These are phyloP conservation scores for Mesocricetus auratus DNA, from an alignment of 2,113 vertebrate genomes.

Conservation along the genomic window DNA sequence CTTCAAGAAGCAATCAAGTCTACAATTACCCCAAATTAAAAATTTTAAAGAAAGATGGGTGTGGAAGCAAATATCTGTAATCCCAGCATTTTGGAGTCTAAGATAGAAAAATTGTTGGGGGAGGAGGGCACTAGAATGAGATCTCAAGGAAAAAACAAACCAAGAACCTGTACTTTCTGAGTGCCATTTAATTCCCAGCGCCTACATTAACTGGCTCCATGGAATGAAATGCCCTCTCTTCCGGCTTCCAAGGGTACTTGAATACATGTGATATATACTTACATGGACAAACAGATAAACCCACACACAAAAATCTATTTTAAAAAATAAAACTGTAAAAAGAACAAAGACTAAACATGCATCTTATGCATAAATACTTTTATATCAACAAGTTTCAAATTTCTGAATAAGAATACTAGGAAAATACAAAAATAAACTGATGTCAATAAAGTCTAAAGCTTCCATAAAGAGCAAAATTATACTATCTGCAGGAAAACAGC, in stretches of 20 bases:
- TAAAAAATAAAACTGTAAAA: neutral
- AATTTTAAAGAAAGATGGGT: neutral
- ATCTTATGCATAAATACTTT: neutral
- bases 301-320: neutral
- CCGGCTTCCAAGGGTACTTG: neutral
- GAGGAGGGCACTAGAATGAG: neutral
- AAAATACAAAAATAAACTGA: neutral
- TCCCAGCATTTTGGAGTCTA: neutral
- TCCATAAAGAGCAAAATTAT: neutral
- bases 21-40: slow-evolving; percentile 53
- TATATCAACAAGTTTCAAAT: neutral
- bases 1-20: slow-evolving; percentile 19
- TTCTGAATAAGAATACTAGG: neutral
- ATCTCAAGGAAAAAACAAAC: neutral
- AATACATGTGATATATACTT: neutral
- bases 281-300: neutral
- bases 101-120: neutral
- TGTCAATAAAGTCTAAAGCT: neutral
- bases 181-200: neutral
- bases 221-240: neutral
- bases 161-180: neutral
- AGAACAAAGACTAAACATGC: neutral
- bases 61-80: neutral
- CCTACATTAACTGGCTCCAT: neutral
- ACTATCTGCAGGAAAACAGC: neutral